Evolutionary conservation across 2,888 invertebrate genomes (phyloP).

Genomic region (Drosophila birchii): DNA sequence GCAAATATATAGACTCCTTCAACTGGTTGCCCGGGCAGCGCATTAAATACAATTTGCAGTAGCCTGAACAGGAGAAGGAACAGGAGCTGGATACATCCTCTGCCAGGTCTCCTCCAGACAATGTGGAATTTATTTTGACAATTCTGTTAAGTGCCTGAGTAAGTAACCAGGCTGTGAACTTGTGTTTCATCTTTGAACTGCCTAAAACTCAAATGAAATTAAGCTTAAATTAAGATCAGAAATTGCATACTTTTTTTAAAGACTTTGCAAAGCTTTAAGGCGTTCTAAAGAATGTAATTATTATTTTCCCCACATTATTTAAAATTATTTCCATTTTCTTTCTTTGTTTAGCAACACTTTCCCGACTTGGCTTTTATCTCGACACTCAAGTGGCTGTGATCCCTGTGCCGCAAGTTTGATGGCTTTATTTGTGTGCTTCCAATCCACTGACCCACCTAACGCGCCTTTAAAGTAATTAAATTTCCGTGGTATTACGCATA

Average conservation of each 20-base stretch:
- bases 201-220: background rate
- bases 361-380: slow-evolving; percentile 1
- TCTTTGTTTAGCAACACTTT: background rate
- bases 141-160: slow-evolving; percentile 33
- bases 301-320: background rate
- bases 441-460: slow-evolving; percentile 28
- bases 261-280: background rate
- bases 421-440: slow-evolving; percentile 29
- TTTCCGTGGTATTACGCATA: slow-evolving; percentile 57
- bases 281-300: background rate
- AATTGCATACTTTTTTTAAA: background rate
- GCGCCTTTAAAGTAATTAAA: slow-evolving; percentile 63
- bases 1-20: slow-evolving; percentile 22
- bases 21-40: slow-evolving; percentile 55
- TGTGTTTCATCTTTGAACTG: background rate
- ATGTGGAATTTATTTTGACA: slow-evolving; percentile 71
- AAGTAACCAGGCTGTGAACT: slow-evolving; percentile 24
- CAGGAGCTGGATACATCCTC: background rate
- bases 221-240: background rate
- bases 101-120: slow-evolving; percentile 6
- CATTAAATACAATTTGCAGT: slow-evolving; percentile 70
- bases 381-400: slow-evolving; percentile 8
- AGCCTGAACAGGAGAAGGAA: background rate
- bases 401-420: slow-evolving; percentile 13
- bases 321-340: background rate